Evolutionary conservation across 2,113 vertebrate genomes (phyloP).

Genomic region (Silurus glanis): DNA sequence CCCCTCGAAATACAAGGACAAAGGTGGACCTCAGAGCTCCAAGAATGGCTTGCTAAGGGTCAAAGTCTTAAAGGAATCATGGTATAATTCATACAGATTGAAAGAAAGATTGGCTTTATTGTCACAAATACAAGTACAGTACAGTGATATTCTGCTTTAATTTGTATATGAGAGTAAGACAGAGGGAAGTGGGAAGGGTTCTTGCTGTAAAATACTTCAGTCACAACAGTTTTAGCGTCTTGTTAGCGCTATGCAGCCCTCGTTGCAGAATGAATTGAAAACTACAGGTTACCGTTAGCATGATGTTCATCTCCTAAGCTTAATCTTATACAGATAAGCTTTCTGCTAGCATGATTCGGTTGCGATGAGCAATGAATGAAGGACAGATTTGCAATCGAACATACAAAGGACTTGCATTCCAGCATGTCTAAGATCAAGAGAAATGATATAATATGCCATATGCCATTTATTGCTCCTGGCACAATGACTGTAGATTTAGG

Average conservation of each 20-base stretch:
- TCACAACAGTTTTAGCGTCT: not conserved
- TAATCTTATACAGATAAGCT: not conserved
- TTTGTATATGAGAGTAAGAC: too few species aligned
- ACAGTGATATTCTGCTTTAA: too few species aligned
- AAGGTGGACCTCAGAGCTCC: not conserved
- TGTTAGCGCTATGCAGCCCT: not conserved
- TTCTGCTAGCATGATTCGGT: not conserved
- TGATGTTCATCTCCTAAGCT: not conserved
- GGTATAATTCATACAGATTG: not conserved
- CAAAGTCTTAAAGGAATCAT: not conserved
- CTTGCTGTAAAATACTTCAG: too few species aligned
- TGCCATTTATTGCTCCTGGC: not conserved
- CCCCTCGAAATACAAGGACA: not conserved
- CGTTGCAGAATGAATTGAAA: not conserved
- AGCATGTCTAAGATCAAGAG: not conserved
- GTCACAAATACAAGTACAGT: too few species aligned
- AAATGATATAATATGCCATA: not conserved
- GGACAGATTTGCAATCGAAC: not conserved
- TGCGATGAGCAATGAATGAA: not conserved
- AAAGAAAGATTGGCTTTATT: not conserved
- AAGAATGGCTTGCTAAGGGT: not conserved
- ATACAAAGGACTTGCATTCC: not conserved
- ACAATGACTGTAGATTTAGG: too few species aligned
- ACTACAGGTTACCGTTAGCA: not conserved
- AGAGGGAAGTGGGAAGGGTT: too few species aligned